Evolutionary conservation across 23 tunicate species (phyloP).

Genomic region (Phallusia fumigata): DNA sequence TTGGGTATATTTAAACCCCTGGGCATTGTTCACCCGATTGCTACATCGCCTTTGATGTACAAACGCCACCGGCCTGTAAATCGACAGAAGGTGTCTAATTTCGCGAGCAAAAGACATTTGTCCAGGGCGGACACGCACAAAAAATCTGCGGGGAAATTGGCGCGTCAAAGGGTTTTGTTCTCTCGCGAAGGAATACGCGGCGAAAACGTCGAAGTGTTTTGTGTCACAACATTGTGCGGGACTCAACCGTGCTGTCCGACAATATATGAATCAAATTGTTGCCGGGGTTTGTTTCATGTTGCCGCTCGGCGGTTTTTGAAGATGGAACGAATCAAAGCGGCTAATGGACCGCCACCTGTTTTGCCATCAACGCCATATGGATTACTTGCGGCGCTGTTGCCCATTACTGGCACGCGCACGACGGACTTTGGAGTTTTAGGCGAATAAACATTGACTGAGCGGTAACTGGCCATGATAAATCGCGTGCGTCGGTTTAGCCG

Average conservation of each 20-base stretch:
- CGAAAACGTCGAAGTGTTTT: neutral
- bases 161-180: neutral
- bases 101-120: neutral
- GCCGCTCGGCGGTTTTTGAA: neutral
- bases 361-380: conserved; percentile 1
- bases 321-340: neutral
- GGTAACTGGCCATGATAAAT: neutral
- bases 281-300: neutral
- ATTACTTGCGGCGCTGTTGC: neutral
- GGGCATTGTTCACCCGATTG: neutral
- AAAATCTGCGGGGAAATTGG: neutral
- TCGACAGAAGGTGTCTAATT: conserved; percentile 4
- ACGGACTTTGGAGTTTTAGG: neutral
- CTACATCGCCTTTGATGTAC: neutral
- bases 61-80: neutral
- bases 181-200: neutral
- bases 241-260: neutral
- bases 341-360: conserved; percentile 12
- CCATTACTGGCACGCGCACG: neutral
- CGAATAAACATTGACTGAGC: neutral
- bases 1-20: neutral
- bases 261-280: neutral
- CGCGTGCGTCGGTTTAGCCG: neutral
- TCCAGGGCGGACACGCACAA: neutral
- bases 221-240: neutral